A percentile compares a stretch with the other conserved stretches of the same genome.
Conservation (phyloP, 2,113 vertebrate species). For the Larimichthys crocea region DNA sequence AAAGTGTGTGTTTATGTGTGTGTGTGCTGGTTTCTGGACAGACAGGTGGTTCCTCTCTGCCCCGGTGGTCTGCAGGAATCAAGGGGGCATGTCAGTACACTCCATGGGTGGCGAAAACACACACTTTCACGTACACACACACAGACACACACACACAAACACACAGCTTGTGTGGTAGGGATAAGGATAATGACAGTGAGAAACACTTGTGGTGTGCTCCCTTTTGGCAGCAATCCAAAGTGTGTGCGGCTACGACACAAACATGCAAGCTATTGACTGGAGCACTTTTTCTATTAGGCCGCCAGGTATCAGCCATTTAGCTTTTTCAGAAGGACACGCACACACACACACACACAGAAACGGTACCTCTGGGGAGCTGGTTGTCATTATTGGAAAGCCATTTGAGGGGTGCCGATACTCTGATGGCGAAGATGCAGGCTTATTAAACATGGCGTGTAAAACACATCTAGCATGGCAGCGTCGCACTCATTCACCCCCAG, state of each 20-base stretch:
- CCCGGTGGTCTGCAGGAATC: slow-evolving; percentile 74
- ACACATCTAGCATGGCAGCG: slow-evolving; percentile 55
- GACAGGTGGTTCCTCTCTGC: slow-evolving; percentile 76
- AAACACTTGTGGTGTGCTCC: slow-evolving; percentile 37
- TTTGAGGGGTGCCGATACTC: slow-evolving; percentile 70
- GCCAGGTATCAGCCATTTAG: slow-evolving; percentile 35
- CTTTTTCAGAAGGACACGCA: slow-evolving; percentile 26
- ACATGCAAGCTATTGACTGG: slow-evolving; percentile 27
- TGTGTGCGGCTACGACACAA: slow-evolving; percentile 11
- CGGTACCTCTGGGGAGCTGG: slow-evolving; percentile 42
- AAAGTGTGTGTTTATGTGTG: slow-evolving; percentile 21
- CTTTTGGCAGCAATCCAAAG: slow-evolving; percentile 27
- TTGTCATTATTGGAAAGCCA: slow-evolving; percentile 78
- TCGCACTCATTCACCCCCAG: slow-evolving; percentile 37
- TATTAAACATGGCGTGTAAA: slow-evolving; percentile 71
- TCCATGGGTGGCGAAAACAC: slow-evolving; percentile 70
- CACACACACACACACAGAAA: slow-evolving; percentile 1
- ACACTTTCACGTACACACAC: slow-evolving; percentile 26
- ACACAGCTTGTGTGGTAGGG: slow-evolving; percentile 38
- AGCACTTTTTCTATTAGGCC: slow-evolving; percentile 37
- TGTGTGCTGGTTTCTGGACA: slow-evolving; percentile 52
- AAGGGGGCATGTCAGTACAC: slow-evolving; percentile 52
- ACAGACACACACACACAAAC: slow-evolving; percentile 34
- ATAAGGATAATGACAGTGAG: slow-evolving; percentile 41
- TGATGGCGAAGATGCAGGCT: slow-evolving; percentile 55